Conservation (phyloP, 2,888 invertebrate genomes). For the Napeogenes sylphis region DNA sequence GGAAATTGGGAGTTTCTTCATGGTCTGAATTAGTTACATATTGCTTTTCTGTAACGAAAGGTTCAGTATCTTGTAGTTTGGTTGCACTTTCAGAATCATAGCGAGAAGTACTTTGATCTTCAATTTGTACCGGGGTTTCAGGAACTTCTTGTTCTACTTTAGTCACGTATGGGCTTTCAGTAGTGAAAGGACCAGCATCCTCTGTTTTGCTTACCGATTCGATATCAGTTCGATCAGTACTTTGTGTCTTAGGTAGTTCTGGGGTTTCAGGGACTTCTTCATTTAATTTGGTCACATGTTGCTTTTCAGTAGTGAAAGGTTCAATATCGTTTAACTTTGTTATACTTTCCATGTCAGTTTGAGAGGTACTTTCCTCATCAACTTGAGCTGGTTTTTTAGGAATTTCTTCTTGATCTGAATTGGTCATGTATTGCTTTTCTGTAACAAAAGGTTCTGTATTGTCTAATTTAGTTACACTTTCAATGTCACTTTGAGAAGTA, state of each 20-base stretch:
- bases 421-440: neutral
- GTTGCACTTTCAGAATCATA: slow-evolving; percentile 9
- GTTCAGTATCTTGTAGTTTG: slow-evolving; percentile 3
- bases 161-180: slow-evolving; percentile 5
- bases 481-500: neutral
- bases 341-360: slow-evolving; percentile 26
- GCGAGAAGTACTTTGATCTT: slow-evolving; percentile 1
- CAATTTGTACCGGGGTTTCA: slow-evolving; percentile 8
- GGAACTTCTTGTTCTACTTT: slow-evolving; percentile 10
- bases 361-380: neutral
- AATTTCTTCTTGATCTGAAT: slow-evolving; percentile 1
- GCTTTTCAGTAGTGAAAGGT: slow-evolving; percentile 15
- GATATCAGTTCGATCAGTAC: neutral
- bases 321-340: slow-evolving; percentile 21
- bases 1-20: slow-evolving; percentile 2
- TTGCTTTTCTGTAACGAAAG: slow-evolving; percentile 1
- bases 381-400: neutral
- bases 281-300: neutral
- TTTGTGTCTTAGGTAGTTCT: neutral
- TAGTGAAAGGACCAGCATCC: slow-evolving; percentile 4
- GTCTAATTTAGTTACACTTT: neutral
- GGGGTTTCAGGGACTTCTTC: neutral
- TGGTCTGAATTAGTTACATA: neutral
- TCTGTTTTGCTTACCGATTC: neutral
- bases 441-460: neutral